Percentiles rank a stretch among this genome's conserved stretches.
These are phyloP conservation scores for Syngnathoides biaculeatus DNA, from an alignment of 2,113 vertebrate genomes.

Conservation along the genomic window DNA sequence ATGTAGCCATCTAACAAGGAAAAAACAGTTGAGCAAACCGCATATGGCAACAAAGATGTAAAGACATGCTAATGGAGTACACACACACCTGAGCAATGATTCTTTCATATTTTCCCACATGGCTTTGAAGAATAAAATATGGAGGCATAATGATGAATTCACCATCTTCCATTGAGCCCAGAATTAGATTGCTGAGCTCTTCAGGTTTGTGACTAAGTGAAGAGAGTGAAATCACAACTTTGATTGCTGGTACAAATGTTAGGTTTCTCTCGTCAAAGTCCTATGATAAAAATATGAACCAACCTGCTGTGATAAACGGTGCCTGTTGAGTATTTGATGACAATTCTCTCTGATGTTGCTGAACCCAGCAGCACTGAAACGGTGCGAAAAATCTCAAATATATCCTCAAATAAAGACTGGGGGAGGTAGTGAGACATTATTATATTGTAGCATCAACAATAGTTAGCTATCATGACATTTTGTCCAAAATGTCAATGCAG, in stretches of 20 bases:
- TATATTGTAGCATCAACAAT: neutral
- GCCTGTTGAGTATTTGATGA: conserved; percentile 38
- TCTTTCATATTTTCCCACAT: neutral
- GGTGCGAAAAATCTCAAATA: conserved; percentile 26
- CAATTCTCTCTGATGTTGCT: accelerated
- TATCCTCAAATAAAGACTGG: conserved; percentile 35
- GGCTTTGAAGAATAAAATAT: neutral
- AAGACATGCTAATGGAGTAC: neutral
- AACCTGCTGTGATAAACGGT: conserved; percentile 61
- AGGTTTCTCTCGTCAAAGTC: neutral
- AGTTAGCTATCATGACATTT: neutral
- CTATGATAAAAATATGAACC: conserved; percentile 17
- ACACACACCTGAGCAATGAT: conserved; percentile 67
- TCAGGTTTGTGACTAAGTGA: conserved; percentile 5
- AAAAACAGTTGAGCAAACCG: neutral
- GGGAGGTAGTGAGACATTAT: neutral
- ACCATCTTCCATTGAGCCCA: neutral
- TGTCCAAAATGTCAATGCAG: neutral
- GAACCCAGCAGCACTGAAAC: neutral
- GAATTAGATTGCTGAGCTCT: neutral
- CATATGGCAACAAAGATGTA: neutral
- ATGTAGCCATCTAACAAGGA: conserved; percentile 61
- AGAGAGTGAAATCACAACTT: neutral
- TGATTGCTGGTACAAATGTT: neutral
- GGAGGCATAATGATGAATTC: neutral